Evolutionary conservation across 2,113 vertebrate species (phyloP), one percentile per base, ranked within the genome.

Genomic region (Larimichthys crocea): DNA sequence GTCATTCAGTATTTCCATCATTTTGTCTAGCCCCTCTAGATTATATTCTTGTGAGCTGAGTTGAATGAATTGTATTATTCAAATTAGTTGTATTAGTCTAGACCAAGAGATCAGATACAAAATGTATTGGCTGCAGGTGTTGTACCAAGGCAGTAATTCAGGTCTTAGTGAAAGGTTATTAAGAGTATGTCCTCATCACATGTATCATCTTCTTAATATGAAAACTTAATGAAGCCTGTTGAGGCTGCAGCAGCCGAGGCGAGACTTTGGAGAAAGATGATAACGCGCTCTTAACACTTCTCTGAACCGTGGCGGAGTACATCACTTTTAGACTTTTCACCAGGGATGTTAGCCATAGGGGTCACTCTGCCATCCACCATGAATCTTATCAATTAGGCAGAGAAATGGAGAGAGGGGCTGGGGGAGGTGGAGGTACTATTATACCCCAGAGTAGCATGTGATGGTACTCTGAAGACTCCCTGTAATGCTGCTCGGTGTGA

Each of bases 211-310:
- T 63, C 74, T 76, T 67, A 72, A 82, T 79, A 80, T 85, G 78
- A 86, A 86, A 91, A 66, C 79, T 76, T 91, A 88, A 91, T 90
- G 79, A 86, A 72, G 77, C 48, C 78, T 83, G 85, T 82, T 84
- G 77, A 85, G 72, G 79, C 82, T n/a, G 60, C 80, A 72, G 82
- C 26, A 72, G 79, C 79, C 0, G 10, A 79, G 74, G 46, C 44
- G 15, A 72, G 42, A 46, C 75, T 83, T 72, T 76, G 50, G 56
- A 83, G 73, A 82, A 73, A 65, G 71, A 89, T 53, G 62, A 89
- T 63, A 63, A 46, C 69, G 7, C 12, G 10, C 67, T 82, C 71
- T 75, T 74, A 76, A 80, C 71, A 76, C 72, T 81, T 72, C 76
- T 52, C 69, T 69, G 70, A 86, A 69, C 79, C 22, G n/a, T 61